Percentiles rank a stretch among this genome's conserved stretches.
Evolutionary conservation across 2,888 invertebrate species (phyloP).

Genomic region (Octonoba sinensis): DNA sequence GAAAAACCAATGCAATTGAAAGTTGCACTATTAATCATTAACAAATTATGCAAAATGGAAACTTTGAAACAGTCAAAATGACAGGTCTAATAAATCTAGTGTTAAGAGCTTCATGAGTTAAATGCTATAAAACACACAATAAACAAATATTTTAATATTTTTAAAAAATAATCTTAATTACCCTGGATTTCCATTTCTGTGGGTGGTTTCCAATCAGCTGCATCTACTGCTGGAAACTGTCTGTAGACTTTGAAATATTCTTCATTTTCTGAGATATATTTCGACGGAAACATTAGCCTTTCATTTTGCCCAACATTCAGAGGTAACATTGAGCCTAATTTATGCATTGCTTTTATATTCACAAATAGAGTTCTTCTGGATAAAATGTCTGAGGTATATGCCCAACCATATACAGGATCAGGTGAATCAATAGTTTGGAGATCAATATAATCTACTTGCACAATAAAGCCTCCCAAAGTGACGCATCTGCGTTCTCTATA

Average conservation of each 20-base stretch:
- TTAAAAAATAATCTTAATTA: not conserved
- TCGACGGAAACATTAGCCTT: constrained; percentile 30
- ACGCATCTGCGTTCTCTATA: constrained; percentile 34
- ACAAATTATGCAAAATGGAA: no score
- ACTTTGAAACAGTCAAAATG: no score
- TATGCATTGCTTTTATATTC: constrained; percentile 44
- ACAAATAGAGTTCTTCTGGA: constrained; percentile 47
- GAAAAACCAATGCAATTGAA: no score
- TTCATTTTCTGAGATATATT: constrained; percentile 41
- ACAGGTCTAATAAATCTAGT: no score
- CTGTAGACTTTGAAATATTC: constrained; percentile 31
- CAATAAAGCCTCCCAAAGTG: constrained; percentile 54
- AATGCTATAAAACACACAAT: no score
- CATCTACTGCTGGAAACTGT: constrained; percentile 38
- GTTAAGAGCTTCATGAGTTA: no score
- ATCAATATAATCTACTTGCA: constrained; percentile 52
- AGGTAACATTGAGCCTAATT: constrained; percentile 31
- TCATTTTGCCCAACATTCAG: constrained; percentile 29
- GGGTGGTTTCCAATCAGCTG: constrained; percentile 31
- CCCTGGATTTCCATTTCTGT: constrained; percentile 37
- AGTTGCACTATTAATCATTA: no score
- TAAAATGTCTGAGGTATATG: constrained; percentile 18
- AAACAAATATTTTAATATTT: not conserved
- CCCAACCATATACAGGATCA: constrained; percentile 49
- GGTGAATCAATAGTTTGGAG: constrained; percentile 35